Conservation (phyloP, 2,888 invertebrate species). For the Caenorhabditis wallacei region DNA sequence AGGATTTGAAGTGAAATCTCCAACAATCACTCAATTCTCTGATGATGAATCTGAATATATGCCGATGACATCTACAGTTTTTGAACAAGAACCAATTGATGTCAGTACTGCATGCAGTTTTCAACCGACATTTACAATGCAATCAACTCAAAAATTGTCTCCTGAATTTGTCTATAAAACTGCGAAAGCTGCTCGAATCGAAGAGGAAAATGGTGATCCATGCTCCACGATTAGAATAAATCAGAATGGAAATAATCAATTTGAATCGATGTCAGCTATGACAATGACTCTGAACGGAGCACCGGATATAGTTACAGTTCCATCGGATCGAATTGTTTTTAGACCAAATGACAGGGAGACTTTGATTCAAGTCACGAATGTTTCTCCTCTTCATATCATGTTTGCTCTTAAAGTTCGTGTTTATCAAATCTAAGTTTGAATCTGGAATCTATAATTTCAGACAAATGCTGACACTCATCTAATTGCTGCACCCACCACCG, state of each 20-base stretch:
- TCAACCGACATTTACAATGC: constrained; percentile 43
- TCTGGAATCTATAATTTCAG: not conserved
- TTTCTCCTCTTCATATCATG: constrained; percentile 53
- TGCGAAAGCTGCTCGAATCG: constrained; percentile 6
- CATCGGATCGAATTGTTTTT: constrained; percentile 32
- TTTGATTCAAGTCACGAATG: constrained; percentile 40
- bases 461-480: constrained; percentile 63
- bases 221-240: constrained; percentile 18
- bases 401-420: constrained; percentile 40
- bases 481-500: constrained; percentile 62
- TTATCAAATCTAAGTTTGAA: not conserved
- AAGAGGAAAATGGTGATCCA: constrained; percentile 18
- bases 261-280: constrained; percentile 59
- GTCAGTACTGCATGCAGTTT: constrained; percentile 56
- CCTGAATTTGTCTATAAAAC: constrained; percentile 32
- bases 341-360: not conserved
- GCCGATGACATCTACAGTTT: not conserved
- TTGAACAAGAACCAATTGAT: constrained; percentile 28
- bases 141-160: constrained; percentile 55
- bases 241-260: constrained; percentile 23
- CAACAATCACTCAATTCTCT: constrained; percentile 54
- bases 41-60: constrained; percentile 39
- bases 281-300: constrained; percentile 37
- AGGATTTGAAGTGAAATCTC: constrained; percentile 40
- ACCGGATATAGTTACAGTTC: constrained; percentile 51